Conservation (phyloP, 2,888 invertebrate species). For the Lottia gigantea region DNA sequence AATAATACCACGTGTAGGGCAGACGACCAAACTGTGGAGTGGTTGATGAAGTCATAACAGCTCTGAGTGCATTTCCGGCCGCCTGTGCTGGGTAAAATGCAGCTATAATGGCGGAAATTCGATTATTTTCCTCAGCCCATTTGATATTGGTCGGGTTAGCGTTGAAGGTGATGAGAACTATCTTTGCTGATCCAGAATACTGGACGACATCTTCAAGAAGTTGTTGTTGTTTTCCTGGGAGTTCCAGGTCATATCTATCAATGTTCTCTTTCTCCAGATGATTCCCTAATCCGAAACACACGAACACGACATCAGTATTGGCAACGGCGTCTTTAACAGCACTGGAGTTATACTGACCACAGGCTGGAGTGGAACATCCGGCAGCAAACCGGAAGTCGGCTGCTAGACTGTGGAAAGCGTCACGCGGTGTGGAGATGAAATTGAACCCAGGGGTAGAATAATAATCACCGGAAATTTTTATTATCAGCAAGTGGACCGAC, state of each 20-base stretch:
- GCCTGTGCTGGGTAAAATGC: constrained; percentile 62
- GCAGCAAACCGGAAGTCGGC: constrained; percentile 38
- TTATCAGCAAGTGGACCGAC: constrained; percentile 63
- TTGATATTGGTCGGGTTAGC: constrained; percentile 62
- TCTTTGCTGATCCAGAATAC: background rate
- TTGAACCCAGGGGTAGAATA: constrained; percentile 37
- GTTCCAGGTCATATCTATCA: constrained; percentile 49
- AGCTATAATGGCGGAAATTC: constrained; percentile 44
- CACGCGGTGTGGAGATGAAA: constrained; percentile 47
- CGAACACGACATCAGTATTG: constrained; percentile 46
- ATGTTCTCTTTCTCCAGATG: constrained; percentile 52
- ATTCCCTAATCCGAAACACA: constrained; percentile 57
- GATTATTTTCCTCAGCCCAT: constrained; percentile 43
- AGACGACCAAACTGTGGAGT: constrained; percentile 57
- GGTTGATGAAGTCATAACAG: constrained; percentile 38
- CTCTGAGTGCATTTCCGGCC: constrained; percentile 53
- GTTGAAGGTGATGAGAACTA: constrained; percentile 56
- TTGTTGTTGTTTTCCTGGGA: constrained; percentile 55
- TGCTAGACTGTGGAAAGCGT: constrained; percentile 43
- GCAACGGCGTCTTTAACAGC: constrained; percentile 40
- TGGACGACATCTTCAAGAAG: constrained; percentile 43
- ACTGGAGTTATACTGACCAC: constrained; percentile 40
- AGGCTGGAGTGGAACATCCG: constrained; percentile 49
- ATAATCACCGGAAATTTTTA: constrained; percentile 56
- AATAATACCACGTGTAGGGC: constrained; percentile 58